These are phyloP conservation scores for Acanthurus tractus DNA, from an alignment of 2,797 vertebrate species.

Conservation along the genomic window DNA sequence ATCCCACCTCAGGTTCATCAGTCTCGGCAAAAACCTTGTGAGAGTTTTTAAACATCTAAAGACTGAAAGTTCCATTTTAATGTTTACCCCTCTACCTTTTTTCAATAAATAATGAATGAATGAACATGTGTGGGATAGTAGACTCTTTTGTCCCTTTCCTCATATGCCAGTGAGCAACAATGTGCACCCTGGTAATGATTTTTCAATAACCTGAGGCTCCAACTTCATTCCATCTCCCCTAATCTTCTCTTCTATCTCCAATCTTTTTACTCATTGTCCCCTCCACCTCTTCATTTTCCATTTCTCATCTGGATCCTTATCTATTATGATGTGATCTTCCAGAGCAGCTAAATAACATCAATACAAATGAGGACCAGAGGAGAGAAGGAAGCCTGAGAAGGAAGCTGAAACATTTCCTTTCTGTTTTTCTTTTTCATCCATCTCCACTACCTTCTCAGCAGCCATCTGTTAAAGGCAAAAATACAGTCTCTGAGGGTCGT, in stretches of 20 bases:
- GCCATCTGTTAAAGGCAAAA: no score
- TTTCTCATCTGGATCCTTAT: neutral
- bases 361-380: neutral
- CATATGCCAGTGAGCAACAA: slow-evolving; percentile 11
- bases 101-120: neutral
- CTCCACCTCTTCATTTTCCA: slow-evolving; percentile 2
- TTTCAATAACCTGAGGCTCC: slow-evolving; percentile 40
- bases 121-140: no score
- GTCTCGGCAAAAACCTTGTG: no score
- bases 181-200: slow-evolving; percentile 22
- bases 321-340: slow-evolving; percentile 17
- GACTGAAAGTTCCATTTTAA: no score
- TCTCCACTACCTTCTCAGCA: no score
- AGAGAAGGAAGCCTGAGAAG: neutral
- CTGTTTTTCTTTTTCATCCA: no score
- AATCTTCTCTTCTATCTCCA: neutral
- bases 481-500: no score
- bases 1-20: no score
- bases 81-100: no score
- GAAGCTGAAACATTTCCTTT: neutral
- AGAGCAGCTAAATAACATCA: slow-evolving; percentile 4
- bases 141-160: neutral
- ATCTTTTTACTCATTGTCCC: neutral
- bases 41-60: no score
- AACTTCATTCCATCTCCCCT: slow-evolving; percentile 21